These are phyloP conservation scores for Alfaro cultratus DNA, from an alignment of 2,797 vertebrate species.

Conservation along the genomic window DNA sequence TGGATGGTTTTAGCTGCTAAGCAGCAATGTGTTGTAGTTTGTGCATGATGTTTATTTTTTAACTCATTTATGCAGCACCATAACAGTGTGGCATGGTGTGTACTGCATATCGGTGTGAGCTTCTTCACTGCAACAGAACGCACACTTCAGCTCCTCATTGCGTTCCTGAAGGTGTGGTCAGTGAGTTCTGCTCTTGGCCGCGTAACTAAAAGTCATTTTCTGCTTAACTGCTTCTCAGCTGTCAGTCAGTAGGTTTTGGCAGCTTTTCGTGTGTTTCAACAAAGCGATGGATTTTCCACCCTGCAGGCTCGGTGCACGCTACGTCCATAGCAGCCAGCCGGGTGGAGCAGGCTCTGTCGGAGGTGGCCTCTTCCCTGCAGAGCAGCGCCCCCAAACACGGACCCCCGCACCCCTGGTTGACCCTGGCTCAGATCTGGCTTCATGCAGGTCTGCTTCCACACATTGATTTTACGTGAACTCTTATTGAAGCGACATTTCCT, in stretches of 20 bases:
- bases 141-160: neutral
- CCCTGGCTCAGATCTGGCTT: slow-evolving; percentile 98
- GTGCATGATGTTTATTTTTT: slow-evolving; percentile 47
- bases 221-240: neutral
- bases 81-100: slow-evolving; percentile 60
- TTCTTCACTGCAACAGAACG: slow-evolving; percentile 36
- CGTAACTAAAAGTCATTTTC: neutral
- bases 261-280: neutral
- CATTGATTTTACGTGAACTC: neutral
- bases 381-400: slow-evolving; percentile 97
- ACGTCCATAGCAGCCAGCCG: slow-evolving; percentile 96
- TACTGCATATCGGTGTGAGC: slow-evolving; percentile 29
- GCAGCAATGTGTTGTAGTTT: slow-evolving; percentile 45
- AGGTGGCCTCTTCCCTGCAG: slow-evolving; percentile 96
- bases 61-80: slow-evolving; percentile 42
- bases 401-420: slow-evolving; percentile 98
- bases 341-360: slow-evolving; percentile 96
- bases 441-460: slow-evolving; percentile 87
- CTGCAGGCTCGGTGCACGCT: slow-evolving; percentile 92
- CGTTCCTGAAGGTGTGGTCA: neutral
- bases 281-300: neutral
- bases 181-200: slow-evolving; percentile 28
- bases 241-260: neutral
- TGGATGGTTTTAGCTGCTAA: slow-evolving; percentile 41
- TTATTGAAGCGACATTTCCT: neutral